These are phyloP conservation scores for Protaetia brevitarsis DNA, from an alignment of 1,140 invertebrate species.

Conservation along the genomic window DNA sequence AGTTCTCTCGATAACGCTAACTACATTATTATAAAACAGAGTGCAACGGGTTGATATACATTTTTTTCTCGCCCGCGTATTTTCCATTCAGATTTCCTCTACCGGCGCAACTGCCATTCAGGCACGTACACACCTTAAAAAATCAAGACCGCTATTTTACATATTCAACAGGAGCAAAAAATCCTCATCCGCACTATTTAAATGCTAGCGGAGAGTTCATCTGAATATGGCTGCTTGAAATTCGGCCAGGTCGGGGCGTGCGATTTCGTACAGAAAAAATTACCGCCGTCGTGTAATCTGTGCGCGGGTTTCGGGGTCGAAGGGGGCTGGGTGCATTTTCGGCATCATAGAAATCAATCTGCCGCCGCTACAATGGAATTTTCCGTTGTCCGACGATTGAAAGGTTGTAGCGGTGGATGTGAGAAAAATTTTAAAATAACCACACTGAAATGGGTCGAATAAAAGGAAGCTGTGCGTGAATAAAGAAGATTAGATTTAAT, in stretches of 20 bases:
- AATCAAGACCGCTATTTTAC: slow-evolving; percentile 42
- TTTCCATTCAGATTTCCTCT: neutral
- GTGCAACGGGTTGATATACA: no score
- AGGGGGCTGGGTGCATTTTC: neutral
- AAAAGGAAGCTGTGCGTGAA: no score
- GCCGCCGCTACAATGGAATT: neutral
- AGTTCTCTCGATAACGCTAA: no score
- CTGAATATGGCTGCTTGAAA: slow-evolving; percentile 41
- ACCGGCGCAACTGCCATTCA: slow-evolving; percentile 1
- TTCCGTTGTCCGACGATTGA: neutral
- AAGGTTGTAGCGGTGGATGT: neutral
- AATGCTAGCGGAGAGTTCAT: slow-evolving; percentile 35
- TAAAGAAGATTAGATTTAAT: no score
- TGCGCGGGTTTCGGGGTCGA: neutral
- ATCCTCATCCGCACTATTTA: slow-evolving; percentile 41
- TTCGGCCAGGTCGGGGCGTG: slow-evolving; percentile 38
- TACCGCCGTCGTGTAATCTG: neutral
- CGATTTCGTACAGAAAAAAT: slow-evolving; percentile 36
- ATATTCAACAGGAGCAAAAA: slow-evolving; percentile 39
- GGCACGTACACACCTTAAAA: slow-evolving; percentile 36
- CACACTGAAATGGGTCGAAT: no score
- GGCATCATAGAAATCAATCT: neutral
- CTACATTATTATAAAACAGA: no score
- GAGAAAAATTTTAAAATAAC: neutral
- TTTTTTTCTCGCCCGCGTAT: neutral